These are phyloP conservation scores for Mechanitis mazaeus DNA, from an alignment of 2,888 invertebrate species.

Conservation along the genomic window DNA sequence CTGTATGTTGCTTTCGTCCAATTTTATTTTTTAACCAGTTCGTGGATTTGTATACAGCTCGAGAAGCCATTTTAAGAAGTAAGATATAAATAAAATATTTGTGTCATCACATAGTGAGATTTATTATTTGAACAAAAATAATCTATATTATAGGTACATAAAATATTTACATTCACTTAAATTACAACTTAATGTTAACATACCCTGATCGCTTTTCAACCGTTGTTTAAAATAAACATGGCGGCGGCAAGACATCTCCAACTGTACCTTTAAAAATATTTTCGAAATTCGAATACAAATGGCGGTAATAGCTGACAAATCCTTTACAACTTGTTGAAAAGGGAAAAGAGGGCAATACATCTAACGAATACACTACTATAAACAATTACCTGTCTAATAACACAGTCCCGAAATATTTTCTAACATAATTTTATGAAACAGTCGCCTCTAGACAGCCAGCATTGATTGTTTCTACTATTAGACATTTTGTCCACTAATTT, in stretches of 20 bases:
- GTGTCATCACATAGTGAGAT: conserved; percentile 65
- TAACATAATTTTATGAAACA: conserved; percentile 38
- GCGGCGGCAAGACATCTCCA: conserved; percentile 51
- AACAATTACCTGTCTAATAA: conserved; percentile 64
- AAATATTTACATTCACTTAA: conserved; percentile 73
- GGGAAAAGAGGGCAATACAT: conserved; percentile 62
- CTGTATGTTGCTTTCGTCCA: not conserved
- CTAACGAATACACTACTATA: conserved; percentile 41
- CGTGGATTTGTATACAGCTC: too few species aligned
- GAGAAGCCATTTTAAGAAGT: not conserved
- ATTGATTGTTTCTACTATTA: conserved; percentile 14
- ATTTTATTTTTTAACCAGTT: not conserved
- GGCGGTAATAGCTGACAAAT: conserved; percentile 21
- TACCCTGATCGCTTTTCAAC: conserved; percentile 76
- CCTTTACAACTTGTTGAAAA: conserved; percentile 71
- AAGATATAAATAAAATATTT: conserved; percentile 39
- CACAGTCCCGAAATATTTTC: conserved; percentile 64
- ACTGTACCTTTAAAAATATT: conserved; percentile 17
- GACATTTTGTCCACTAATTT: conserved; percentile 19
- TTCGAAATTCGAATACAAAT: conserved; percentile 14
- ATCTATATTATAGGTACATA: conserved; percentile 59
- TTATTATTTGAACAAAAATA: conserved; percentile 76
- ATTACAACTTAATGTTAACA: conserved; percentile 65
- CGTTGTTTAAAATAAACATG: conserved; percentile 56
- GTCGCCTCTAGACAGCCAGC: conserved; percentile 22